A percentile compares a stretch with the other conserved stretches of the same genome.
phyloP scores from a whole-genome alignment of 92 coral and sea anemone species.

The Anthopleura xanthogrammica region DNA sequence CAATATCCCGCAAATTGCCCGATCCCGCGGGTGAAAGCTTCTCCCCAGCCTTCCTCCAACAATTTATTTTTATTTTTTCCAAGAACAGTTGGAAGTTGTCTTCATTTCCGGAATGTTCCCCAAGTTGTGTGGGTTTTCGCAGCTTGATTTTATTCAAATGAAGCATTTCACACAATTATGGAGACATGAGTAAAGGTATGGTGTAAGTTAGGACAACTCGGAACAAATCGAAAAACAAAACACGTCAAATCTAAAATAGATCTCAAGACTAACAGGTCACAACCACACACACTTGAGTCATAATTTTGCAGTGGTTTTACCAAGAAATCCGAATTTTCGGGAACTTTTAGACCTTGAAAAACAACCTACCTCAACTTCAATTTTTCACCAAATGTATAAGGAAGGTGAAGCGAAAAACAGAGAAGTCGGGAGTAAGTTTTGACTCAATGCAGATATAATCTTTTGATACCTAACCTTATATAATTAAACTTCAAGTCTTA shows the following conservation, averaged over 20 bases:
- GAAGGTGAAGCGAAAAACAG: neutral
- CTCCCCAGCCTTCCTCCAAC: slow-evolving; percentile 23
- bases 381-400: neutral
- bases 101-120: slow-evolving; percentile 15
- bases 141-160: slow-evolving; percentile 14
- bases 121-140: neutral
- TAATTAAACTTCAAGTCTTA: neutral
- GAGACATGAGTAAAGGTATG: slow-evolving; percentile 31
- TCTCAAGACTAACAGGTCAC: neutral
- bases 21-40: neutral
- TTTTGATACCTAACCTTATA: neutral
- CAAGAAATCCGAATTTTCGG: neutral
- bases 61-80: slow-evolving; percentile 12
- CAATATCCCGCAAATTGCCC: slow-evolving; percentile 9
- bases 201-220: neutral
- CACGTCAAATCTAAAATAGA: neutral
- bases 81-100: slow-evolving; percentile 6
- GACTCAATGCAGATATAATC: neutral
- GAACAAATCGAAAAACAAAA: neutral
- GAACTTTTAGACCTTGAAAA: neutral
- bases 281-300: neutral
- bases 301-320: neutral
- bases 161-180: neutral
- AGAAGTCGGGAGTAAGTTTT: neutral
- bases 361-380: neutral